Evolutionary conservation across 1,140 invertebrate species (phyloP), one percentile per base, ranked within the genome.

Genomic region (Spodoptera litura): DNA sequence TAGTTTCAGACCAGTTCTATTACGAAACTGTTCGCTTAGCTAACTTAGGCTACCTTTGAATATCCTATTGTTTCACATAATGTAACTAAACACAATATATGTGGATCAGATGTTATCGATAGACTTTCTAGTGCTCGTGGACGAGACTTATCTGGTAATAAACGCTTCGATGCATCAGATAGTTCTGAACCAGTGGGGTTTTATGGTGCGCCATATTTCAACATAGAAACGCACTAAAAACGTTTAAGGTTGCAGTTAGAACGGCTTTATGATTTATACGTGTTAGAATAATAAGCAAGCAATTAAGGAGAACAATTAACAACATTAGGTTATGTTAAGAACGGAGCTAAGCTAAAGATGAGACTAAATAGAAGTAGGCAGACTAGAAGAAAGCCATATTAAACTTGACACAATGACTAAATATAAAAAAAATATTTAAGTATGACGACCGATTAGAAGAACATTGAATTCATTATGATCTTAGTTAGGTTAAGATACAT

Each of bases 101-200:
- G 53, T 81, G 72, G 83, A 78, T 61, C 78, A 84, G 83, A 82
- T 82, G 31, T 70, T 77, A 81, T 75, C 79, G 64, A 80, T 75
- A 55, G 25, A 81, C 81, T 85, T 83, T 85, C 83, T 81, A 85
- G 58, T 59, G 78, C 68, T 55, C 25, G 72, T 68, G 53, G 70
- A 53, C 49, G 31, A 56, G 59, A 74, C 62, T 53, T 75, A 75
- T 75, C 58, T 75, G 73, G 25, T 13, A 61, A 53, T 78, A 15
- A 80, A 79, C 81, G 81, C 62, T 85, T 78, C 82, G 84, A 82
- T 87, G 84, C 58, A 13, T 76, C 53, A 71, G 83, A 85, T 88
- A 88, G 83, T 88, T 87, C 86, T 81, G 56, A 82, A 62, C 81
- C 55, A 81, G 71, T 86, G 79, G 70, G 73, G 79, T 79, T 86